Base-by-base conservation (phyloP, 2,888 invertebrate genomes). In the Sinopyrophorus schimmeli region DNA sequence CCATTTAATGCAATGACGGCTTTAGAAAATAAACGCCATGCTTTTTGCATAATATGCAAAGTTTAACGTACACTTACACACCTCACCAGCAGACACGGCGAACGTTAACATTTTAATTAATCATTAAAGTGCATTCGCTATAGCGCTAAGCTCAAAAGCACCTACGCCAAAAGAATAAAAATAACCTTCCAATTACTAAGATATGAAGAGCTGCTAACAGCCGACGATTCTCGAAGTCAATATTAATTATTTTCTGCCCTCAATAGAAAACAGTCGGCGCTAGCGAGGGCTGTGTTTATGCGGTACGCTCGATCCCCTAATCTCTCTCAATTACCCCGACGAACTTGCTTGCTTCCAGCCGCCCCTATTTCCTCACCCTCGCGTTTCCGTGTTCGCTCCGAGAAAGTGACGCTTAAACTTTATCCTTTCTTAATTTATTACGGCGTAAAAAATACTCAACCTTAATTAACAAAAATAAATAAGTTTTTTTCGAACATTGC, bases 191-290 rank as follows among this genome's bases (percentile, higher is more conserved):
- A 62, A 64, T 61, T 63, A 60, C 57, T 44, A 26, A 24, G 30
- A 21, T 35, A 60, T 59, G 61, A 63, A 61, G 58, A 57, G 60
- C 59, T 54, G 59, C 58, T 63, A 64, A 62, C 58, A 57, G 62
- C 53, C 47, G 54, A 58, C 62, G 64, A 66, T 63, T 64, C 59
- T 56, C 59, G 53, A 62, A 68, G 65, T 64, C 68, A 63, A 66
- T 67, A 68, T 68, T 68, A 69, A 69, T 70, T 69, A 70, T 69
- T 65, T 67, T 66, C 66, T 67, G 66, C 66, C 64, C 68, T 62
- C 64, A 66, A 68, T 69, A 67, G 68, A 68, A 69, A 68, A 68
- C 61, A 64, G 67, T 68, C 68, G 67, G 64, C 61, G 63, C 64
- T 56, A 59, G 62, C 62, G 64, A 63, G 63, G 61, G 64, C 64